Evolutionary conservation across 2,113 vertebrate genomes (phyloP), one percentile per base, ranked within the genome.

Genomic region (Balaenoptera acutorostrata): DNA sequence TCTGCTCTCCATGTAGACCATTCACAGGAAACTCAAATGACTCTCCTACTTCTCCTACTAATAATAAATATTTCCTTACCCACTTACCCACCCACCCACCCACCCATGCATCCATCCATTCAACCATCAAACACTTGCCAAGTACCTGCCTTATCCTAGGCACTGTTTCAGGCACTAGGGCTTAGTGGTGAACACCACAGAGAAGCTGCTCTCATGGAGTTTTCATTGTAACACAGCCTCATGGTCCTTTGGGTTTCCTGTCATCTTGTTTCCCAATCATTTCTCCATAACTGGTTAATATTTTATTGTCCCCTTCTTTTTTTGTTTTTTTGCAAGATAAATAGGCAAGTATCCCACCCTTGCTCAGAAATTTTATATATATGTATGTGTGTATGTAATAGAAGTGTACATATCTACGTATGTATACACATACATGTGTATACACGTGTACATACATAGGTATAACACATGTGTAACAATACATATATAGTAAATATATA

Each of bases 21-120:
- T 44, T 84, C 18, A 11, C 14, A 59, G 29, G 84, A 95, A 90
- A 21, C 18, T 59, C 44, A 15, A 46, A 2, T 5, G 57, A 2
- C 15, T 78, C 12, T 69, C 7, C 15, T 29, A 7, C 71, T 93
- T 86, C 27, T 64, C 41, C 59, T 66, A 1, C 25, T 63, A 69
- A 6, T 52, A 5, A 15, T 44, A 46, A n/a, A 3, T 4, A 17
- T 77, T 57, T 92, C 29, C 36, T 68, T 36, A 46, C 61, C 36
- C 18, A 18, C 23, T 63, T 86, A 57, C 8, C 25, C 2, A 46
- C 9, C 10, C n/a, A 57, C 8, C 25, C 2, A 46, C 9, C 10
- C n/a, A 17, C 0, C 0, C 12, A 10, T 31, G 23, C 6, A 11
- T 18, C 29, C 15, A 21, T 33, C 66, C 3, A 3, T 33, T 27